Evolutionary conservation across 1,140 invertebrate genomes (phyloP).

Genomic region (Mesaphorura yosii): DNA sequence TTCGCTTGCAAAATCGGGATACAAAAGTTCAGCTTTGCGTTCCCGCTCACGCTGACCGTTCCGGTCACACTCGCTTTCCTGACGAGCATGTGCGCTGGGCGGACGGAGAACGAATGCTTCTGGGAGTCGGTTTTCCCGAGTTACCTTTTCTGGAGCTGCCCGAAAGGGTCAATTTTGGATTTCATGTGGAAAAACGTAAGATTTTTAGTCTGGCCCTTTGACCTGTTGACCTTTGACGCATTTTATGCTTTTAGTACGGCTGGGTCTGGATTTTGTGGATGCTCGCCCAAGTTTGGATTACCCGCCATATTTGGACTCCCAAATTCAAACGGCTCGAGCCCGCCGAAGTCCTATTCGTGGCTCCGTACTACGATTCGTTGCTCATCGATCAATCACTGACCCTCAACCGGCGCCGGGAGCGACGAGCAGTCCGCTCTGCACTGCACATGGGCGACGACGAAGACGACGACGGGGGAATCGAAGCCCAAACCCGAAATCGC

Average conservation of each 20-base stretch:
- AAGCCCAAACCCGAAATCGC: neutral
- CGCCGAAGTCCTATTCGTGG: constrained; percentile 89
- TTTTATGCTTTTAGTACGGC: constrained; percentile 49
- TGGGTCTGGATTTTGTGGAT: constrained; percentile 90
- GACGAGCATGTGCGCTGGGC: constrained; percentile 74
- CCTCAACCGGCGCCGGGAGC: constrained; percentile 76
- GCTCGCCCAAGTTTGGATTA: constrained; percentile 90
- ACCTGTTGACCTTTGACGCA: neutral
- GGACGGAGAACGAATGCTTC: constrained; percentile 74
- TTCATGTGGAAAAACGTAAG: constrained; percentile 62
- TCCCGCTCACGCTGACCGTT: constrained; percentile 83
- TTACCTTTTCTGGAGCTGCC: constrained; percentile 81
- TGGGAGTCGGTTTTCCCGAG: constrained; percentile 70
- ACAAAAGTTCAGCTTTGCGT: constrained; percentile 90
- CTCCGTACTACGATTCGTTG: constrained; percentile 84
- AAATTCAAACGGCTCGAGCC: constrained; percentile 91
- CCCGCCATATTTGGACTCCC: constrained; percentile 91
- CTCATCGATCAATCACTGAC: constrained; percentile 94
- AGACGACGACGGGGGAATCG: neutral
- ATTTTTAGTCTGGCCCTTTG: neutral
- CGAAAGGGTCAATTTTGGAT: constrained; percentile 58
- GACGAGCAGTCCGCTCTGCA: neutral
- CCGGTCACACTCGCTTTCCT: constrained; percentile 76
- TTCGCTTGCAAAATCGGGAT: constrained; percentile 94
- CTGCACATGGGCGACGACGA: neutral